Evolutionary conservation across 2,113 vertebrate genomes (phyloP), one percentile per base, ranked within the genome.

Genomic region (Ceyx cyanopectus): DNA sequence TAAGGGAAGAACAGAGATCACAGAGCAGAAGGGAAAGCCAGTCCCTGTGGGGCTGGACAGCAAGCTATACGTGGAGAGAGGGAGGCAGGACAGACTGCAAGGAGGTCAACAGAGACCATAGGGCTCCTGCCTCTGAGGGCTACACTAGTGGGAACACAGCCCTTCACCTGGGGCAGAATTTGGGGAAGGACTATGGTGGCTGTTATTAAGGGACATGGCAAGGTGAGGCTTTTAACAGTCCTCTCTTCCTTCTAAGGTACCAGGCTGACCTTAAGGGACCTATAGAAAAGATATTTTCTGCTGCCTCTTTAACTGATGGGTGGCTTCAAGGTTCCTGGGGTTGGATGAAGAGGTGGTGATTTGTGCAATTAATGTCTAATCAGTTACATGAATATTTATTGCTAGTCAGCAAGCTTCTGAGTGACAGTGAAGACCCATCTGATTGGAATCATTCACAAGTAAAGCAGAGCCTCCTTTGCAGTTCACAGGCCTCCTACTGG

Each of bases 321-420:
- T 91, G 89, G 60, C 61, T 84, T 30, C 63, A 85, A 88, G 81
- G 75, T 29, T 92, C 66, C 85, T 87, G 85, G 68, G 56, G 81
- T 7, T 90, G 91, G 90, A 75, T 93, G 93, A 94, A 94, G 93
- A 94, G 88, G 78, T 86, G 76, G 83, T 94, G 84, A 94, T 95
- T 96, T 94, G 57, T 73, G 90, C 62, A 95, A 96, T 97, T 96
- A 94, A 92, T 83, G 83, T 89, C 96, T 96, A 95, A 96, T 96
- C 94, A 96, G 54, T 85, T 89, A 91, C 93, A 96, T 96, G 96
- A 97, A 97, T 97, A 96, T 96, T 95, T 96, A 96, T 96, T 85
- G 70, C 62, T 88, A 93, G 94, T 93, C 94, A 90, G 80, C 77
- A 84, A 95, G 63, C 80, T 80, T 66, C 70, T 91, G 92, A 91